Evolutionary conservation across 2,888 invertebrate species (phyloP).

Genomic region (Onthophagus sagittarius): DNA sequence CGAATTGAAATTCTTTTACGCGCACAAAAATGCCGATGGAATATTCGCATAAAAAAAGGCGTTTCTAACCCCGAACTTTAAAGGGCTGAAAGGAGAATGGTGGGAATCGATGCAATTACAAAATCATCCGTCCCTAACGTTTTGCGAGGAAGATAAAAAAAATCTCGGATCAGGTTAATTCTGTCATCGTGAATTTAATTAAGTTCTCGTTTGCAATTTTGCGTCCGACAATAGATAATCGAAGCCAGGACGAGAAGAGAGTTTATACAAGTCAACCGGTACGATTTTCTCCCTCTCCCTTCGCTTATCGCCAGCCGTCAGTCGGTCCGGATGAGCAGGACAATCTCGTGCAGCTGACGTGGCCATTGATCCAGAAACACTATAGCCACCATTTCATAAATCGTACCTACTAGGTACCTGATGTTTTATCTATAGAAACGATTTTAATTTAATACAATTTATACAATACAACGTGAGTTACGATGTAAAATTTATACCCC

Average conservation of each 20-base stretch:
- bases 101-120: too few species aligned
- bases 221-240: slow-evolving; percentile 1
- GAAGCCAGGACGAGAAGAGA: slow-evolving; percentile 5
- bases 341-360: slow-evolving; percentile 33
- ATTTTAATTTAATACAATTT: not conserved
- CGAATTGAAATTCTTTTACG: too few species aligned
- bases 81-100: too few species aligned
- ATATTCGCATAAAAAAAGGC: too few species aligned
- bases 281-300: slow-evolving; percentile 14
- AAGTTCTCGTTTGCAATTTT: not conserved
- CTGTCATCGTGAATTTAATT: not conserved
- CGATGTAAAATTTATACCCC: not conserved
- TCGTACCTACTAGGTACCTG: not conserved
- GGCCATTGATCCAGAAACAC: slow-evolving; percentile 31
- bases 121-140: not conserved
- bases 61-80: too few species aligned
- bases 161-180: not conserved
- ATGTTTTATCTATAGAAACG: too few species aligned
- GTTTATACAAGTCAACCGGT: slow-evolving; percentile 9
- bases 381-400: slow-evolving; percentile 3
- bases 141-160: not conserved
- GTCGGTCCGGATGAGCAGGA: slow-evolving; percentile 17
- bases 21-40: too few species aligned
- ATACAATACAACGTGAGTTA: not conserved
- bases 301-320: slow-evolving; percentile 21